Percentiles rank a stretch among this genome's conserved stretches.
These are phyloP conservation scores for Corydoras maculifer DNA, from an alignment of 2,113 vertebrate species.

Conservation along the genomic window DNA sequence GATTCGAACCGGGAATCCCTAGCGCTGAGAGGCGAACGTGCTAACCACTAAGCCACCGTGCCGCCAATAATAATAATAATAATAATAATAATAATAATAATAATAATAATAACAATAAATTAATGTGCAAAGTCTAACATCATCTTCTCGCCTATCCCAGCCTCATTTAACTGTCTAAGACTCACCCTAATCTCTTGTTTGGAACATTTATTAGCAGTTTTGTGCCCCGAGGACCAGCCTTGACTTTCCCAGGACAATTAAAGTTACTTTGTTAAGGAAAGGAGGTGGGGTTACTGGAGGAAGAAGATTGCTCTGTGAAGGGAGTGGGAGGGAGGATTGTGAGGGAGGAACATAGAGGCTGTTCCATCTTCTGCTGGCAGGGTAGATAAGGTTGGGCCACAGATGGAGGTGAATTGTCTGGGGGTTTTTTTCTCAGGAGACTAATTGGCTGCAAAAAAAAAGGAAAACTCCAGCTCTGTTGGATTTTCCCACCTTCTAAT, in stretches of 20 bases:
- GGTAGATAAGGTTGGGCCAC: slow-evolving; percentile 49
- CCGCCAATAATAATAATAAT: too few relatives aligned
- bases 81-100: not conserved
- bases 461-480: slow-evolving; percentile 67
- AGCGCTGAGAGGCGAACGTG: too few relatives aligned
- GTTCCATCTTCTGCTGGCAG: slow-evolving; percentile 43
- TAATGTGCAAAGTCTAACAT: too few relatives aligned
- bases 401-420: slow-evolving; percentile 64
- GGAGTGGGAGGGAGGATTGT: slow-evolving; percentile 46
- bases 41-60: too few relatives aligned
- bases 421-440: slow-evolving; percentile 57
- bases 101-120: too few relatives aligned
- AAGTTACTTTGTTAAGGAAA: slow-evolving; percentile 80
- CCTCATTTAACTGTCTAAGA: slow-evolving; percentile 58
- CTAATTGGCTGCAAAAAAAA: slow-evolving; percentile 60
- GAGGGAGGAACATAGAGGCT: slow-evolving; percentile 30
- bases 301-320: slow-evolving; percentile 24
- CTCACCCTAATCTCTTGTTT: slow-evolving; percentile 78
- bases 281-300: slow-evolving; percentile 33
- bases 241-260: slow-evolving; percentile 98
- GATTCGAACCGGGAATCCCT: too few relatives aligned
- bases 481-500: slow-evolving; percentile 52
- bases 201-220: slow-evolving; percentile 87
- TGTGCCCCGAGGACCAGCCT: slow-evolving; percentile 68
- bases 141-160: slow-evolving; percentile 24